phyloP scores from a whole-genome alignment of 2,888 invertebrate species.

The Thymelicus acteon region DNA sequence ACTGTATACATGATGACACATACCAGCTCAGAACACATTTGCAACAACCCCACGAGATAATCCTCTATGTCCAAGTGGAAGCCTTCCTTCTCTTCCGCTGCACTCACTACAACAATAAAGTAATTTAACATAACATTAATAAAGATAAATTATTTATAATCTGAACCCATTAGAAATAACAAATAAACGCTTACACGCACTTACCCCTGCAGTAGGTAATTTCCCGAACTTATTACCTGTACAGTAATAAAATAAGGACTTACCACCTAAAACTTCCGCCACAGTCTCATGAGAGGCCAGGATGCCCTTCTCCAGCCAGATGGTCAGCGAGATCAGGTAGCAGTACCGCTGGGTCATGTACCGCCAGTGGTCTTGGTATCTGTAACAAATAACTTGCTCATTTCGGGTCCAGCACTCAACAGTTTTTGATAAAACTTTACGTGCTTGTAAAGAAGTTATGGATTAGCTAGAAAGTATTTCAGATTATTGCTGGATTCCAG shows the following conservation, averaged over 20 bases:
- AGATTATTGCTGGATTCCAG: too few species aligned
- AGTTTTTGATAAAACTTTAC: too few species aligned
- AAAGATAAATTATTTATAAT: too few species aligned
- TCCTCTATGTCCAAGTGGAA: slow-evolving; percentile 97
- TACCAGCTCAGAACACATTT: slow-evolving; percentile 93
- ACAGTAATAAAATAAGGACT: slow-evolving; percentile 46
- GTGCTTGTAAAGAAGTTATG: too few species aligned
- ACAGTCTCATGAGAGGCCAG: slow-evolving; percentile 90
- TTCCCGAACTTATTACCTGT: too few species aligned
- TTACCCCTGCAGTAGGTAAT: too few species aligned
- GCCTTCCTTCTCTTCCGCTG: slow-evolving; percentile 86
- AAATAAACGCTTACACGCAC: too few species aligned
- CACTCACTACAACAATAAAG: slow-evolving; percentile 88
- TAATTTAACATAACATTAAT: background rate
- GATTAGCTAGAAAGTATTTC: too few species aligned
- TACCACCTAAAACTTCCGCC: slow-evolving; percentile 91
- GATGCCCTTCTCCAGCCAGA: slow-evolving; percentile 92
- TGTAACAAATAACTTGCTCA: slow-evolving; percentile 45
- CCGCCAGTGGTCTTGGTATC: slow-evolving; percentile 95
- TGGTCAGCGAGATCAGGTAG: slow-evolving; percentile 90
- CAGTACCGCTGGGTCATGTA: slow-evolving; percentile 92
- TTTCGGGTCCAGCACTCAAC: too few species aligned
- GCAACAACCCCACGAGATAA: slow-evolving; percentile 92
- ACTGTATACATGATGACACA: slow-evolving; percentile 46
- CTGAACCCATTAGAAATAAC: too few species aligned